phyloP scores from a whole-genome alignment of 2,888 invertebrate genomes.

The Cephus rjabovi region DNA sequence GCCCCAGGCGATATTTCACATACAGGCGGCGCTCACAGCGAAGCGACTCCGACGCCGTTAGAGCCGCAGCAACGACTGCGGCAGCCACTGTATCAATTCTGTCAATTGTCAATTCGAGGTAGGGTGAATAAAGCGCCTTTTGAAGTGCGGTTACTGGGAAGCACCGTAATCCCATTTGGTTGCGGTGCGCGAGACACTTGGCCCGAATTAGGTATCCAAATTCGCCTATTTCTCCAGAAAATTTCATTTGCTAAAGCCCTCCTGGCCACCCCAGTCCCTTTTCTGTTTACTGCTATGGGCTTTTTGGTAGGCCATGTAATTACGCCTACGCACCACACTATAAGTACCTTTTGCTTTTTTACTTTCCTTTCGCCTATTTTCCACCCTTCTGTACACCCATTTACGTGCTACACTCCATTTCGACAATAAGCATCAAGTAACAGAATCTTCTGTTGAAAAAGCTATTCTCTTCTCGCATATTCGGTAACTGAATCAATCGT shows the following conservation, averaged over 20 bases:
- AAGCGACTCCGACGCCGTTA: constrained; percentile 14
- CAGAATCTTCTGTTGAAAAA: no score
- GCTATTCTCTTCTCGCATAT: no score
- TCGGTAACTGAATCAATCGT: no score
- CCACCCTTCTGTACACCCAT: neutral
- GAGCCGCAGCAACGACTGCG: neutral
- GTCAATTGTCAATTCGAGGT: constrained; percentile 65
- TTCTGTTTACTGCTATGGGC: constrained; percentile 10
- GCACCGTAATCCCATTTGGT: constrained; percentile 54
- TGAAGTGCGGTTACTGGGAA: constrained; percentile 55
- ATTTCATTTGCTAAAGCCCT: constrained; percentile 43
- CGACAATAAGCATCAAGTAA: neutral
- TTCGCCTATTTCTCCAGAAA: constrained; percentile 38
- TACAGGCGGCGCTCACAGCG: constrained; percentile 18
- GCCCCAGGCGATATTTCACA: constrained; percentile 46
- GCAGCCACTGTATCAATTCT: constrained; percentile 52
- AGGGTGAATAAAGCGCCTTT: constrained; percentile 53
- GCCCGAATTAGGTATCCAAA: constrained; percentile 48
- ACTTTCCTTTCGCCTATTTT: neutral
- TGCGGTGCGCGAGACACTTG: constrained; percentile 21
- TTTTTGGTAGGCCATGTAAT: neutral
- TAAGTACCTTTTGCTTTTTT: neutral
- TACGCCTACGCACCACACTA: constrained; percentile 7
- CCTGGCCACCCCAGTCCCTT: constrained; percentile 25
- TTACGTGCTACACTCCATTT: neutral